phyloP scores from a whole-genome alignment of 1,140 invertebrate species.

The Lethocerus indicus region DNA sequence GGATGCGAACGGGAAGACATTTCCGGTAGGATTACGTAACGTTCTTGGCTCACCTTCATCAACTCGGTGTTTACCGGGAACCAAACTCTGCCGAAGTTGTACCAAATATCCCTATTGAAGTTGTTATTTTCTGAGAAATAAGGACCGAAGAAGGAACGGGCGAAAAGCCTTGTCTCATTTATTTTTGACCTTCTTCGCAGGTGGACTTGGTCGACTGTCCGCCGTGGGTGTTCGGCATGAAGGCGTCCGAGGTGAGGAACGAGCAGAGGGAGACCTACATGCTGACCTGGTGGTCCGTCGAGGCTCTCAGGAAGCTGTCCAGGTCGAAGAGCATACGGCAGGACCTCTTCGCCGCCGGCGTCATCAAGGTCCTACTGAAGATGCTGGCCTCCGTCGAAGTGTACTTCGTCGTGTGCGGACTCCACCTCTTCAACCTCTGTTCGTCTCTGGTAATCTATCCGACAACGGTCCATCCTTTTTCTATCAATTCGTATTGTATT shows the following conservation, averaged over 20 bases:
- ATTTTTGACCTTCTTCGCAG: conserved; percentile 29
- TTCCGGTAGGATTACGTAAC: too few species aligned
- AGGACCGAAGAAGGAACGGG: too few species aligned
- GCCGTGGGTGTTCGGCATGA: conserved; percentile 27
- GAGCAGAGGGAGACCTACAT: conserved; percentile 45
- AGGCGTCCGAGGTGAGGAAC: conserved; percentile 35
- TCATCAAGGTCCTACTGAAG: conserved; percentile 59
- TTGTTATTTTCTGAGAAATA: not conserved
- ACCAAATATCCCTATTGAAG: too few species aligned
- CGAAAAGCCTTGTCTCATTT: too few species aligned
- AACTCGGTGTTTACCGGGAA: too few species aligned
- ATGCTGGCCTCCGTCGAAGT: conserved; percentile 53
- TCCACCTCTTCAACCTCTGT: too few species aligned
- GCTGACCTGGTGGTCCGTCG: conserved; percentile 62
- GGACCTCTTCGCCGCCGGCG: conserved; percentile 65
- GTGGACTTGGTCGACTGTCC: conserved; percentile 39
- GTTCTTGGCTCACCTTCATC: too few species aligned
- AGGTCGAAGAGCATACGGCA: conserved; percentile 68
- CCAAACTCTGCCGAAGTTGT: too few species aligned
- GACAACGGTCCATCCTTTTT: too few species aligned
- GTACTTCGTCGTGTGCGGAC: conserved; percentile 65
- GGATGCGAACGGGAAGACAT: too few species aligned
- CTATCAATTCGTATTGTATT: too few species aligned
- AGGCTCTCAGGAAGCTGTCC: conserved; percentile 70
- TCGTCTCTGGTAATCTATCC: too few species aligned